A percentile compares a stretch with the other conserved stretches of the same genome.
Conservation (phyloP, 2,888 invertebrate genomes). For the Asteroscopus sphinx region DNA sequence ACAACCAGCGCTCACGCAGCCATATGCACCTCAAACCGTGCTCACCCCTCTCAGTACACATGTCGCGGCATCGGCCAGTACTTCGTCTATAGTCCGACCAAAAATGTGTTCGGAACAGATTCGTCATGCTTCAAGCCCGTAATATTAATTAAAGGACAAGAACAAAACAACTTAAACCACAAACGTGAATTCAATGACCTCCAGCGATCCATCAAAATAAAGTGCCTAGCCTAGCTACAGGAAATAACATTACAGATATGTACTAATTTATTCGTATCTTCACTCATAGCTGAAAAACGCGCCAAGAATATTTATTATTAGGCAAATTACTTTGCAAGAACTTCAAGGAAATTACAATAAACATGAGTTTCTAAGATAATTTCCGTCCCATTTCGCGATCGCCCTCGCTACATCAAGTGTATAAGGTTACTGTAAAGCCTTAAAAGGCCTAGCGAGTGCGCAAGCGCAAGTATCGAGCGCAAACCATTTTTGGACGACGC, state of each 20-base stretch:
- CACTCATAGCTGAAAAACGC: conserved; percentile 37
- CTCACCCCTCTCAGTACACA: no score
- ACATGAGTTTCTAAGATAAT: conserved; percentile 41
- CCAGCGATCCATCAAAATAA: conserved; percentile 41
- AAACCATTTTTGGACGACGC: conserved; percentile 80
- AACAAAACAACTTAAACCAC: conserved; percentile 2
- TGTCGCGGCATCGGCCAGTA: no score
- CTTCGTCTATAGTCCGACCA: no score
- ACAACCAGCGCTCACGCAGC: no score
- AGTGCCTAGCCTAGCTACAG: conserved; percentile 27
- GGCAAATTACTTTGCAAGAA: conserved; percentile 22
- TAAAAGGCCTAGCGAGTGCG: conserved; percentile 80
- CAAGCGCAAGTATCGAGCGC: conserved; percentile 70
- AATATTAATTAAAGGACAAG: conserved; percentile 1
- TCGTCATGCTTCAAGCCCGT: not conserved
- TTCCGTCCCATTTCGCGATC: conserved; percentile 69
- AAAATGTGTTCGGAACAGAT: no score
- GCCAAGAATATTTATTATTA: conserved; percentile 36
- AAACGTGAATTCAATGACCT: conserved; percentile 44
- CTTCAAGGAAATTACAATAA: conserved; percentile 21
- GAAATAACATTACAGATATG: conserved; percentile 41
- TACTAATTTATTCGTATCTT: conserved; percentile 45
- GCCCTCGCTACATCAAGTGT: conserved; percentile 69
- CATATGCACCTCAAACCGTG: no score
- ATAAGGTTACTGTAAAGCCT: conserved; percentile 79